Conservation (phyloP, 1,140 invertebrate genomes). For the Orussus abietinus region DNA sequence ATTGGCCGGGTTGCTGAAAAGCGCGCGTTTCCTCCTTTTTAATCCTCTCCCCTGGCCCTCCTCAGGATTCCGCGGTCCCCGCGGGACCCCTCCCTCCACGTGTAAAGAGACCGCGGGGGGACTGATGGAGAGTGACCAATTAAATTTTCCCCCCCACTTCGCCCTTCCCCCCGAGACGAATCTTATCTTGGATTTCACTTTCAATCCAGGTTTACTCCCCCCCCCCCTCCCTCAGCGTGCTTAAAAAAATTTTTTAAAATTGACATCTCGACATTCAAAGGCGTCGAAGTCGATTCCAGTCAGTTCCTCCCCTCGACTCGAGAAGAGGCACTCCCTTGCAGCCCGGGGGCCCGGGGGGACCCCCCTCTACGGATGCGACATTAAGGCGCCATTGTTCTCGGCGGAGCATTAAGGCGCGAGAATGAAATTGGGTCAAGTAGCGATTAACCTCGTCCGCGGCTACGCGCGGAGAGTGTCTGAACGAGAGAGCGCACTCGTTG, state of each 20-base stretch:
- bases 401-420: conserved; percentile 31
- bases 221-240: too few relatives aligned
- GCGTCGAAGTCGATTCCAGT: conserved; percentile 14
- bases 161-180: background rate
- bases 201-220: too few relatives aligned
- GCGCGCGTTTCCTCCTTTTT: conserved; percentile 18
- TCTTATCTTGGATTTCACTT: background rate
- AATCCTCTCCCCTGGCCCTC: conserved; percentile 16
- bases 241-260: too few relatives aligned
- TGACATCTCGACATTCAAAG: conserved; percentile 3
- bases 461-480: background rate
- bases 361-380: conserved; percentile 21
- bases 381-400: conserved; percentile 31
- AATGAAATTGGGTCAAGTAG: conserved; percentile 52
- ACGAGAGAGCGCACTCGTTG: conserved; percentile 6
- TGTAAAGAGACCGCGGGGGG: background rate
- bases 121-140: conserved; percentile 14
- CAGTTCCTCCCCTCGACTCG: conserved; percentile 13
- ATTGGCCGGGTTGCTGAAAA: conserved; percentile 34
- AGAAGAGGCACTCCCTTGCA: conserved; percentile 10
- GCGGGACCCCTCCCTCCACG: conserved; percentile 7
- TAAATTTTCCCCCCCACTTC: conserved; percentile 25
- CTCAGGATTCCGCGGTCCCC: conserved; percentile 24
- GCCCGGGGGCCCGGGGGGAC: background rate
- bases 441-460: conserved; percentile 44